phyloP scores from a whole-genome alignment of 2,797 vertebrate species.

The Mycteria americana region DNA sequence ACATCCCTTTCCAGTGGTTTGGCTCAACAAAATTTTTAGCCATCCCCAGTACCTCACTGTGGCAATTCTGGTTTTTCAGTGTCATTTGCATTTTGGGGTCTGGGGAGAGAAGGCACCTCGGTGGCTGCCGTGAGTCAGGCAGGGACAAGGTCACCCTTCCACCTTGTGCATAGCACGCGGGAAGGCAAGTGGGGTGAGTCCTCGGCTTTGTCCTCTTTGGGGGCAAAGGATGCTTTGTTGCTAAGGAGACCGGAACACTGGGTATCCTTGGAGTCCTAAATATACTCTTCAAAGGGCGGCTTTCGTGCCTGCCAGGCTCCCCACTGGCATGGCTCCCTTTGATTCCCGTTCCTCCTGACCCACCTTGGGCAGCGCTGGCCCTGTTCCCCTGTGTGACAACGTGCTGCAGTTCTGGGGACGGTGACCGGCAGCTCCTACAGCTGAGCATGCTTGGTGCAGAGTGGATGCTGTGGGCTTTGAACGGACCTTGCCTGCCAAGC shows the following conservation, averaged over 20 bases:
- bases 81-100: not conserved
- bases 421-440: not conserved
- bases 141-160: not conserved
- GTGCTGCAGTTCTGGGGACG: fast-evolving
- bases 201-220: not conserved
- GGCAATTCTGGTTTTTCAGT: fast-evolving
- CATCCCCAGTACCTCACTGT: not conserved
- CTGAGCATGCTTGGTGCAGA: not conserved
- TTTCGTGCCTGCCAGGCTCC: not conserved
- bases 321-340: not conserved
- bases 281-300: not conserved
- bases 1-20: no score
- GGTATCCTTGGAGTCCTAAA: not conserved
- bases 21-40: not conserved
- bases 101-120: not conserved
- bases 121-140: not conserved
- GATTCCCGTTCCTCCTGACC: not conserved
- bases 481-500: not conserved
- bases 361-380: not conserved
- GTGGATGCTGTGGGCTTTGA: not conserved
- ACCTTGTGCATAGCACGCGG: fast-evolving
- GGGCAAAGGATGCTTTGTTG: not conserved
- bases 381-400: not conserved
- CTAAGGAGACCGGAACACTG: not conserved
- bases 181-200: not conserved